These are phyloP conservation scores for Phortica variegata DNA, from an alignment of 1,140 invertebrate species.

Conservation along the genomic window DNA sequence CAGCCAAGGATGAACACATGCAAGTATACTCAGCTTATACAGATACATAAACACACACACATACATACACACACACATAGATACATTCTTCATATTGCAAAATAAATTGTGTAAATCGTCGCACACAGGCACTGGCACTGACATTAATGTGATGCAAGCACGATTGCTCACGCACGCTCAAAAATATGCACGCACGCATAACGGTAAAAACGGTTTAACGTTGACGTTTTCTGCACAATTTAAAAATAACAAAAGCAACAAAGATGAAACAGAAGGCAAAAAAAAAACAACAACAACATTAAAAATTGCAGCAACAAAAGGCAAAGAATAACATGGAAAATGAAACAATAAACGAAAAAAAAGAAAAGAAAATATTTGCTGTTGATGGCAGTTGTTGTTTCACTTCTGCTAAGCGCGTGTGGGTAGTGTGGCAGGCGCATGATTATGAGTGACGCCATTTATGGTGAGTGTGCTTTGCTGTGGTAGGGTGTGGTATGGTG, in stretches of 20 bases:
- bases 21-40: no score
- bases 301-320: no score
- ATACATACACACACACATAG: no score
- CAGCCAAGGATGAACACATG: no score
- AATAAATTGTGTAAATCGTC: no score
- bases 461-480: constrained; percentile 14
- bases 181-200: neutral
- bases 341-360: constrained; percentile 27
- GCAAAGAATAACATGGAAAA: constrained; percentile 14
- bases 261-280: constrained; percentile 18
- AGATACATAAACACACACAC: no score
- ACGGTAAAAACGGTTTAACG: constrained; percentile 20
- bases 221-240: constrained; percentile 38
- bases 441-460: constrained; percentile 7
- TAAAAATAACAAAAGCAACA: constrained; percentile 18
- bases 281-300: constrained; percentile 7
- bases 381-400: constrained; percentile 26
- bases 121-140: no score
- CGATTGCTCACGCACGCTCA: no score
- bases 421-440: constrained; percentile 7
- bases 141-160: no score
- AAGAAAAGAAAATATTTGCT: constrained; percentile 30
- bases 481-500: constrained; percentile 25
- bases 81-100: no score
- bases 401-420: constrained; percentile 15